Evolutionary conservation across 2,797 vertebrate genomes (phyloP).

Genomic region (Lutra lutra): DNA sequence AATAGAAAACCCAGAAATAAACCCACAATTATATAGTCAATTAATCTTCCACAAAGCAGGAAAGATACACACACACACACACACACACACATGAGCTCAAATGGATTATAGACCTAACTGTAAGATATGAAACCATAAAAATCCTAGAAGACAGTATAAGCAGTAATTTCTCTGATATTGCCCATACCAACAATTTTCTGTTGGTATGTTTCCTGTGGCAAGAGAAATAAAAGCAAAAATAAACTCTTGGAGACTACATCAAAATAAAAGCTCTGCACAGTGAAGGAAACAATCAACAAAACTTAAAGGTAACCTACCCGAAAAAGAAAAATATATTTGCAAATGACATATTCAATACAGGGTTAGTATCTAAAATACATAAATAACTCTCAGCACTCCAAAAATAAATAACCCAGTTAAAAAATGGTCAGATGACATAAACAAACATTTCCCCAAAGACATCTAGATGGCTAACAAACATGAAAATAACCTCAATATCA

Average conservation of each 20-base stretch:
- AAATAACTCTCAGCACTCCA: background rate
- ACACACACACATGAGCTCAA: background rate
- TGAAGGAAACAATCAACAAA: background rate
- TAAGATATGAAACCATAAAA: background rate
- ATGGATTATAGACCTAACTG: background rate
- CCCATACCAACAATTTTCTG: background rate
- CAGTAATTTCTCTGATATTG: background rate
- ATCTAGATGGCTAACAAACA: background rate
- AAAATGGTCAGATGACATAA: background rate
- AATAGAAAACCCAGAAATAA: background rate
- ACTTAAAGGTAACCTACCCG: background rate
- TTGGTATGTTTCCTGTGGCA: background rate
- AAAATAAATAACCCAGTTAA: background rate
- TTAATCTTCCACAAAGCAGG: background rate
- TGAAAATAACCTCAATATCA: background rate
- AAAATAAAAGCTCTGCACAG: background rate
- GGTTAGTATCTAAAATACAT: background rate
- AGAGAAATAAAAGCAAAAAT: background rate
- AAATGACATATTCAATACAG: background rate
- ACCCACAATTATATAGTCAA: background rate
- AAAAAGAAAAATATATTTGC: background rate
- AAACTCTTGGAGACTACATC: background rate
- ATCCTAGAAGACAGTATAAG: background rate
- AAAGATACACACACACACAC: background rate
- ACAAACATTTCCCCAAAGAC: background rate